phyloP scores from a whole-genome alignment of 2,888 invertebrate species.

The Exocentrus adspersus region DNA sequence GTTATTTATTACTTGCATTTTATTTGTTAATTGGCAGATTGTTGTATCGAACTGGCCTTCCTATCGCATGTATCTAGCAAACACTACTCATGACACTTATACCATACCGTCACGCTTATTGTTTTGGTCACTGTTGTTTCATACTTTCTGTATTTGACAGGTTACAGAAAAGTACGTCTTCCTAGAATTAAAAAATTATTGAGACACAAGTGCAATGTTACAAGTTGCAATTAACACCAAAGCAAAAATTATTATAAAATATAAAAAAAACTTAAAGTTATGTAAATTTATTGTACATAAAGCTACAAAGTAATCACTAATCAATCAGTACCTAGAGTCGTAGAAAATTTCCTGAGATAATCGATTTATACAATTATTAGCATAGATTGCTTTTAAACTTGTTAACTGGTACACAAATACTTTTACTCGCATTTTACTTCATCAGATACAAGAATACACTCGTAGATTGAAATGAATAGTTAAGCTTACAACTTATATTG shows the following conservation, averaged over 20 bases:
- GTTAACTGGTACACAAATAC: neutral
- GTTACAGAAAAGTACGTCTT: too few species aligned
- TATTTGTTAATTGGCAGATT: too few species aligned
- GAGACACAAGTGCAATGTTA: constrained; percentile 15
- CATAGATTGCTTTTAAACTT: neutral
- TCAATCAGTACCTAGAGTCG: neutral
- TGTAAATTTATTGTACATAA: constrained; percentile 11
- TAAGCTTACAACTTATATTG: constrained; percentile 15
- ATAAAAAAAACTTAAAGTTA: neutral
- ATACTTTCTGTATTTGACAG: too few species aligned
- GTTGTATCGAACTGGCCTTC: too few species aligned
- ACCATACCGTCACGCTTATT: too few species aligned
- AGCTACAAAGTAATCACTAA: neutral
- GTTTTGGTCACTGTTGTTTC: too few species aligned
- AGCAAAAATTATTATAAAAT: constrained; percentile 5
- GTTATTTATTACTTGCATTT: too few species aligned
- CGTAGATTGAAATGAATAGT: too few species aligned
- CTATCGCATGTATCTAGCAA: too few species aligned
- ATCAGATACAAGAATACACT: too few species aligned
- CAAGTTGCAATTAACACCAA: constrained; percentile 16
- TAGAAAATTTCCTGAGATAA: constrained; percentile 1
- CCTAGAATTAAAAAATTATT: neutral
- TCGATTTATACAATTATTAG: neutral
- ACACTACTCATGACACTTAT: too few species aligned
- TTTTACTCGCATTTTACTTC: constrained; percentile 8